These are phyloP conservation scores for Orthosia gracilis DNA, from an alignment of 2,888 invertebrate species.

Conservation along the genomic window DNA sequence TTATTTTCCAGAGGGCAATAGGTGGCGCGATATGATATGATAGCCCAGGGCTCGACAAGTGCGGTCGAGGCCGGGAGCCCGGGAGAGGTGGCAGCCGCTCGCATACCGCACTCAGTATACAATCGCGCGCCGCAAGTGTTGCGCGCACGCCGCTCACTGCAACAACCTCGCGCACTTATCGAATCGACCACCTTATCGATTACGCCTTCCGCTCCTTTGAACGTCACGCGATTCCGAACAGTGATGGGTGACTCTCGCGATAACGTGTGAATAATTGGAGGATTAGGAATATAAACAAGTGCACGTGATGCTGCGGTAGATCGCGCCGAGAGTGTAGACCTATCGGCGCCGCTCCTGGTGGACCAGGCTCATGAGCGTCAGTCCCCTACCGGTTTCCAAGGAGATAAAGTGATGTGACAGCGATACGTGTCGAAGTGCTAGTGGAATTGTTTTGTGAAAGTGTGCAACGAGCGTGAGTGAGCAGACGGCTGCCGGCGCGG, in stretches of 20 bases:
- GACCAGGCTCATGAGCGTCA: slow-evolving; percentile 77
- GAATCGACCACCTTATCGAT: slow-evolving; percentile 82
- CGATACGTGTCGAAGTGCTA: slow-evolving; percentile 85
- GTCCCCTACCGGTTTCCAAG: slow-evolving; percentile 78
- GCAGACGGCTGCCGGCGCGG: slow-evolving; percentile 78
- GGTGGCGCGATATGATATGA: slow-evolving; percentile 86
- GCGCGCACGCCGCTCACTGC: slow-evolving; percentile 87
- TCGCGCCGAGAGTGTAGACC: slow-evolving; percentile 81
- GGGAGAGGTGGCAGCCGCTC: slow-evolving; percentile 85
- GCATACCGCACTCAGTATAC: slow-evolving; percentile 85
- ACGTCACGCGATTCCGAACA: slow-evolving; percentile 75
- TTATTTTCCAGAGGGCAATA: slow-evolving; percentile 87
- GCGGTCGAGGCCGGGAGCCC: slow-evolving; percentile 87
- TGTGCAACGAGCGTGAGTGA: slow-evolving; percentile 88
- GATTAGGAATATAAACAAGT: slow-evolving; percentile 76
- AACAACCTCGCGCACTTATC: slow-evolving; percentile 75
- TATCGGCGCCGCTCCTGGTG: slow-evolving; percentile 81
- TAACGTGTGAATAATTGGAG: slow-evolving; percentile 74
- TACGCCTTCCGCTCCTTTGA: slow-evolving; percentile 76
- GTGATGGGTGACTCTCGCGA: slow-evolving; percentile 78
- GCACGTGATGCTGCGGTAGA: slow-evolving; percentile 77
- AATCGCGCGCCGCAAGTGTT: slow-evolving; percentile 87
- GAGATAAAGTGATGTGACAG: slow-evolving; percentile 91
- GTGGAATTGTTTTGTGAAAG: slow-evolving; percentile 91
- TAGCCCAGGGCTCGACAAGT: slow-evolving; percentile 82